phyloP scores from a whole-genome alignment of 2,113 vertebrate species.

The Pollachius pollachius region DNA sequence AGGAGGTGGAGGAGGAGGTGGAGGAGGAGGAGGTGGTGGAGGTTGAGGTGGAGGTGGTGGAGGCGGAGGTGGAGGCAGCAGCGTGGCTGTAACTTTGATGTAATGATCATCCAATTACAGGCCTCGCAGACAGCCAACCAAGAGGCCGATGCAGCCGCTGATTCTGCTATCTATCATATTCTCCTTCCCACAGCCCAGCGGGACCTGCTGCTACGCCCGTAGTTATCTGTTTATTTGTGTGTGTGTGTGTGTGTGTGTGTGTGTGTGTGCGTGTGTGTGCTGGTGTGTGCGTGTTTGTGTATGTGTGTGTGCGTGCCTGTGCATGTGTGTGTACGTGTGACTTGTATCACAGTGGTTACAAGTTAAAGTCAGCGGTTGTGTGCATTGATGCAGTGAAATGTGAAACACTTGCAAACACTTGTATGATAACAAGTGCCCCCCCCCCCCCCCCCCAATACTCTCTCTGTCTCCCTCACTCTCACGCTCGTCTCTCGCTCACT shows the following conservation, averaged over 20 bases:
- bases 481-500: conserved; percentile 12
- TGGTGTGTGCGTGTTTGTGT: conserved; percentile 8
- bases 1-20: too few species aligned
- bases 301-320: conserved; percentile 7
- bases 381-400: conserved; percentile 10
- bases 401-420: conserved; percentile 22
- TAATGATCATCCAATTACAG: conserved; percentile 67
- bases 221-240: conserved; percentile 17
- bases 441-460: conserved; percentile 2
- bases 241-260: conserved; percentile 12
- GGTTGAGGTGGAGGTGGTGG: too few species aligned
- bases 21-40: too few species aligned
- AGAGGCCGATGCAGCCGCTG: conserved; percentile 35
- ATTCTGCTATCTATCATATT: conserved; percentile 49
- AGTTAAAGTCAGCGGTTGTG: conserved; percentile 5
- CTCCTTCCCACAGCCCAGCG: conserved; percentile 29
- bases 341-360: conserved; percentile 26
- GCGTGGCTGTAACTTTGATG: conserved; percentile 51
- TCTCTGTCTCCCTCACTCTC: conserved; percentile 10
- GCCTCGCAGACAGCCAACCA: conserved; percentile 43
- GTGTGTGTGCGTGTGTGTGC: conserved; percentile 8
- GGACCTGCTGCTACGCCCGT: conserved; percentile 1
- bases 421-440: conserved; percentile 19
- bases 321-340: conserved; percentile 1
- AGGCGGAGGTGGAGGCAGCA: too few species aligned